Conservation (phyloP, 1,140 invertebrate species). For the Drosophila varians region DNA sequence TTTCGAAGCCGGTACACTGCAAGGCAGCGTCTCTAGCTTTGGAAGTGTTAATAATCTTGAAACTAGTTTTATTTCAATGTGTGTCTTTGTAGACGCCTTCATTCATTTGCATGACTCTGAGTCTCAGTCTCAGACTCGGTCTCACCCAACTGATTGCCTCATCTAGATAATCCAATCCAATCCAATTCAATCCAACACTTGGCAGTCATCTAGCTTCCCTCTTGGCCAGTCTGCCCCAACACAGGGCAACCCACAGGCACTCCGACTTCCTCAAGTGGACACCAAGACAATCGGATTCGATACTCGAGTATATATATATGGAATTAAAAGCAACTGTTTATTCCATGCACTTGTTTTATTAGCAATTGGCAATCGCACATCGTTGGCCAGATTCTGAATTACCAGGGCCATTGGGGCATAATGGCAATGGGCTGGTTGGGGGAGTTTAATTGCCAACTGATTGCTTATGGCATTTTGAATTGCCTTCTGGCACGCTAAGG, state of each 20-base stretch:
- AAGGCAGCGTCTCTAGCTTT: no score
- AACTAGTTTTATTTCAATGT: slow-evolving; percentile 12
- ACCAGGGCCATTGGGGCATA: slow-evolving; percentile 24
- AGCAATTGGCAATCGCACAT: slow-evolving; percentile 67
- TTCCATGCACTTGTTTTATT: slow-evolving; percentile 55
- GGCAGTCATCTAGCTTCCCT: slow-evolving; percentile 33
- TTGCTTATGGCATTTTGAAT: slow-evolving; percentile 66
- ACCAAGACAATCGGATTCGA: slow-evolving; percentile 9
- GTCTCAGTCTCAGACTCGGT: slow-evolving; percentile 35
- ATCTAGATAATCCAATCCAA: slow-evolving; percentile 57
- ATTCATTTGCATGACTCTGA: slow-evolving; percentile 45
- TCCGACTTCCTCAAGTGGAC: slow-evolving; percentile 37
- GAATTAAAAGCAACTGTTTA: slow-evolving; percentile 23
- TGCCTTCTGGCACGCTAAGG: slow-evolving; percentile 68
- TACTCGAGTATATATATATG: slow-evolving; percentile 3
- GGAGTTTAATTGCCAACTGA: slow-evolving; percentile 69
- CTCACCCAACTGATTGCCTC: slow-evolving; percentile 64
- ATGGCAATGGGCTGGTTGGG: background rate
- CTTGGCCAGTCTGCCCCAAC: slow-evolving; percentile 21
- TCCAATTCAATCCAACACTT: slow-evolving; percentile 31
- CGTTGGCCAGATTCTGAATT: slow-evolving; percentile 67
- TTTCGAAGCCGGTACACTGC: no score
- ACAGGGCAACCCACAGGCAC: background rate
- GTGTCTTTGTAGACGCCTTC: slow-evolving; percentile 22
- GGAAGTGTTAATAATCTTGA: no score